A percentile compares a stretch with the other conserved stretches of the same genome.
Evolutionary conservation across 2,888 invertebrate genomes (phyloP).

Genomic region (Pelosia muscerda): DNA sequence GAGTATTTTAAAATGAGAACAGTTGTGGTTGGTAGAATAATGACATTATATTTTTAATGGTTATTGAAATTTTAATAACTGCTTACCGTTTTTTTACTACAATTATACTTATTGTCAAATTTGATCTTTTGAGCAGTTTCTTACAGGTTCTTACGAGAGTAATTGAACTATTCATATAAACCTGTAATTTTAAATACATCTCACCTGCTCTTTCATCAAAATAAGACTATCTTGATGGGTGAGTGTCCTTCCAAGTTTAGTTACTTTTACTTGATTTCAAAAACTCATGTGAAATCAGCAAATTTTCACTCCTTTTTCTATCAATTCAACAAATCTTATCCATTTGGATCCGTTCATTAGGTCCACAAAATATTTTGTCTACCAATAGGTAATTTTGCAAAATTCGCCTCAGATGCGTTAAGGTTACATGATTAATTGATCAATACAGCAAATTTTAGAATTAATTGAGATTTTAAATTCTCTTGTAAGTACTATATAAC

Average conservation of each 20-base stretch:
- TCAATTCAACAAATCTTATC: neutral
- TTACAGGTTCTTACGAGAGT: too few species aligned
- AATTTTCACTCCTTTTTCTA: neutral
- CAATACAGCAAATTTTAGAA: neutral
- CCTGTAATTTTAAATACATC: too few species aligned
- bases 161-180: too few species aligned
- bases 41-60: neutral
- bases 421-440: too few species aligned
- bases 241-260: neutral
- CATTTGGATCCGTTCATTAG: neutral
- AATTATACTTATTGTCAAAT: too few species aligned
- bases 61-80: too few species aligned
- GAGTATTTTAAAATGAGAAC: slow-evolving; percentile 9
- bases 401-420: too few species aligned
- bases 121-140: too few species aligned
- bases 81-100: too few species aligned
- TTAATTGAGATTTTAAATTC: neutral
- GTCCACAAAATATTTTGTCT: too few species aligned
- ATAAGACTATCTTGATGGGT: neutral
- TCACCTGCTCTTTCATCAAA: too few species aligned
- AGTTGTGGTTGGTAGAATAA: neutral
- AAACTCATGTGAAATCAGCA: neutral
- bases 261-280: neutral
- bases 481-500: neutral
- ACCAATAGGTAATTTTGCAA: too few species aligned